Evolutionary conservation across 1,140 invertebrate genomes (phyloP).

Genomic region (Copidosoma floridanum): DNA sequence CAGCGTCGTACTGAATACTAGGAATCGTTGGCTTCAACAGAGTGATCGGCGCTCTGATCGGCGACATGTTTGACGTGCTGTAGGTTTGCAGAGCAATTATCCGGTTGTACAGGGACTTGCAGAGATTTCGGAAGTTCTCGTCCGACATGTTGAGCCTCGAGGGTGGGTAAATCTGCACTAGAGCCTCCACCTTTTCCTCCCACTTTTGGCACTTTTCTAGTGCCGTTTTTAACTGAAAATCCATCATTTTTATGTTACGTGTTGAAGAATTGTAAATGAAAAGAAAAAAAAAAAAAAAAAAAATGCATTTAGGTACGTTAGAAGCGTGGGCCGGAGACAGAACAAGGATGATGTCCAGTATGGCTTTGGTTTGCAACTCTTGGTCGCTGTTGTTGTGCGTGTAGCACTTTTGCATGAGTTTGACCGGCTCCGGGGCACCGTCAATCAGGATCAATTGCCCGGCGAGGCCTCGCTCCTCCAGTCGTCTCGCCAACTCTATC

Average conservation of each 20-base stretch:
- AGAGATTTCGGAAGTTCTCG: slow-evolving; percentile 54
- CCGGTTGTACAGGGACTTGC: slow-evolving; percentile 58
- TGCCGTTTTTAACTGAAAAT: too few species aligned
- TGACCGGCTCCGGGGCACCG: slow-evolving; percentile 49
- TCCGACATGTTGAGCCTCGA: neutral
- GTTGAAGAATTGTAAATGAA: too few species aligned
- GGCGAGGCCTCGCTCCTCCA: slow-evolving; percentile 45
- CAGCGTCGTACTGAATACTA: slow-evolving; percentile 53
- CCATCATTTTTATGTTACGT: too few species aligned
- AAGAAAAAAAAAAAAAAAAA: too few species aligned
- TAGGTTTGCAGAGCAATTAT: slow-evolving; percentile 59
- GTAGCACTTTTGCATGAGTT: slow-evolving; percentile 32
- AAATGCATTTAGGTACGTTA: too few species aligned
- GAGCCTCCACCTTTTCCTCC: slow-evolving; percentile 46
- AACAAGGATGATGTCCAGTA: slow-evolving; percentile 38
- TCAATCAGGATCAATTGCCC: slow-evolving; percentile 51
- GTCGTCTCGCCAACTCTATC: slow-evolving; percentile 44
- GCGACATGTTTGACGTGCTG: slow-evolving; percentile 40
- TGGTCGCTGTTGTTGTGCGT: slow-evolving; percentile 21
- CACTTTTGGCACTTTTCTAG: slow-evolving; percentile 48
- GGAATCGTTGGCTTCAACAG: slow-evolving; percentile 65
- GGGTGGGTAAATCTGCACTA: slow-evolving; percentile 21
- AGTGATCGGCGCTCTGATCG: slow-evolving; percentile 60
- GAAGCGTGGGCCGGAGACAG: slow-evolving; percentile 17
- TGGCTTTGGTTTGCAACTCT: slow-evolving; percentile 40